Conservation (phyloP, 2,888 invertebrate species). For the Drosophila quinaria region DNA sequence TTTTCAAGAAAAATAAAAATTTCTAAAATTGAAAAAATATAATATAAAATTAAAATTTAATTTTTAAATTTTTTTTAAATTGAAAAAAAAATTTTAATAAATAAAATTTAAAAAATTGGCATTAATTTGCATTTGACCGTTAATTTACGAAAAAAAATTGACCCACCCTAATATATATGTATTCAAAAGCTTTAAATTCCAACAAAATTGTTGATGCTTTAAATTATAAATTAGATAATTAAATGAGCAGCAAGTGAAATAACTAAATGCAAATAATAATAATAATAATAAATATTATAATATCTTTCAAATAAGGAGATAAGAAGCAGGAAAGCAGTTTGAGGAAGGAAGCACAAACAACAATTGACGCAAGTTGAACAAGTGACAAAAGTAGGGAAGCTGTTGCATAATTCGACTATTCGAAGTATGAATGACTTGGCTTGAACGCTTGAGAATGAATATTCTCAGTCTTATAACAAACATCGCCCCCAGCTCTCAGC, state of each 20-base stretch:
- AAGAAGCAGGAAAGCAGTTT: background rate
- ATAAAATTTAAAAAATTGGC: too few species aligned
- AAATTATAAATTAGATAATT: slow-evolving; percentile 18
- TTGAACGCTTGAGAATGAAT: slow-evolving; percentile 13
- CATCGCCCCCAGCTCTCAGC: background rate
- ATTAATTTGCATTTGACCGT: too few species aligned
- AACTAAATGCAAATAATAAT: slow-evolving; percentile 28
- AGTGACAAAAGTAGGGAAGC: slow-evolving; percentile 28
- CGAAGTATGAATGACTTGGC: slow-evolving; percentile 17
- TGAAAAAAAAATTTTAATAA: too few species aligned
- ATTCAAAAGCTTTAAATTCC: slow-evolving; percentile 40
- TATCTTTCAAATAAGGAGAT: background rate
- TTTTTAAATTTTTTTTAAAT: too few species aligned
- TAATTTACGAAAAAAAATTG: too few species aligned
- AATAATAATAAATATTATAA: slow-evolving; percentile 34
- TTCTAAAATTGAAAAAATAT: too few species aligned
- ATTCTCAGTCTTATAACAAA: background rate
- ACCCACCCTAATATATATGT: too few species aligned
- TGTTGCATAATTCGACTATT: slow-evolving; percentile 54
- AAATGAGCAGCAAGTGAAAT: slow-evolving; percentile 16
- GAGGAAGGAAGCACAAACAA: background rate
- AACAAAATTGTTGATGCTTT: slow-evolving; percentile 32
- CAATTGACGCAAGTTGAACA: slow-evolving; percentile 2
- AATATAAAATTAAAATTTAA: too few species aligned
- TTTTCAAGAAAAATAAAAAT: too few species aligned